phyloP scores from a whole-genome alignment of 2,888 invertebrate genomes.

The Megastigmus dorsalis region DNA sequence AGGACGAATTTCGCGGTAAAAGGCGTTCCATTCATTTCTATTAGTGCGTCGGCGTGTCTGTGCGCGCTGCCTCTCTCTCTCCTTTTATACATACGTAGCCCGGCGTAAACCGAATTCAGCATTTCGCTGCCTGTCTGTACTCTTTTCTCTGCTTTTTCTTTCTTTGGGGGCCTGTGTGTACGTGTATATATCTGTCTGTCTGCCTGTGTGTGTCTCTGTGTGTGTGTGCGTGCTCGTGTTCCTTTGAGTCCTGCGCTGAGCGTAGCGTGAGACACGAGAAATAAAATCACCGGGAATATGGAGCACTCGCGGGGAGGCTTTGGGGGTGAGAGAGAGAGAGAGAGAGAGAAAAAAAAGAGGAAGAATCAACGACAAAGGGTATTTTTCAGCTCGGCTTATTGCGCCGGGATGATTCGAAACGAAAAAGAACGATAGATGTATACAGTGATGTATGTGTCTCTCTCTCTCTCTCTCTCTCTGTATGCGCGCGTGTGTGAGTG shows the following conservation, averaged over 20 bases:
- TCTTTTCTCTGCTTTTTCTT: not conserved
- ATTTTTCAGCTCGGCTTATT: conserved; percentile 4
- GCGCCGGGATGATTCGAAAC: not conserved
- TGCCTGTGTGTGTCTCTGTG: too few species aligned
- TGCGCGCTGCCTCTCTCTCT: not conserved
- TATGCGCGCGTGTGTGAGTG: too few species aligned
- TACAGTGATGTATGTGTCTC: too few species aligned
- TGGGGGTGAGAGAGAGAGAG: too few species aligned
- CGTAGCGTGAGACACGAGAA: conserved; percentile 9
- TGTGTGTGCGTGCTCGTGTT: not conserved
- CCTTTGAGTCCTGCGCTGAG: conserved; percentile 32
- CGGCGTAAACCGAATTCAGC: conserved; percentile 28
- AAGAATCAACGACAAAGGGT: too few species aligned
- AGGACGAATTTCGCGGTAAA: conserved; percentile 33
- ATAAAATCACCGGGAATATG: conserved; percentile 1
- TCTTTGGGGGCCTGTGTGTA: too few species aligned
- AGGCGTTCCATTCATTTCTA: conserved; percentile 41
- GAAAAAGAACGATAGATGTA: not conserved
- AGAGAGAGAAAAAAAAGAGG: too few species aligned
- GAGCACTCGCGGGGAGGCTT: too few species aligned
- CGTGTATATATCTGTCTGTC: too few species aligned
- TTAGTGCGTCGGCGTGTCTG: conserved; percentile 15
- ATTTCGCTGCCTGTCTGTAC: not conserved
- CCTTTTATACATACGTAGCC: not conserved
- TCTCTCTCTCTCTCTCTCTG: not conserved